Conservation (phyloP, 1,140 invertebrate genomes). For the Oedothorax gibbosus region DNA sequence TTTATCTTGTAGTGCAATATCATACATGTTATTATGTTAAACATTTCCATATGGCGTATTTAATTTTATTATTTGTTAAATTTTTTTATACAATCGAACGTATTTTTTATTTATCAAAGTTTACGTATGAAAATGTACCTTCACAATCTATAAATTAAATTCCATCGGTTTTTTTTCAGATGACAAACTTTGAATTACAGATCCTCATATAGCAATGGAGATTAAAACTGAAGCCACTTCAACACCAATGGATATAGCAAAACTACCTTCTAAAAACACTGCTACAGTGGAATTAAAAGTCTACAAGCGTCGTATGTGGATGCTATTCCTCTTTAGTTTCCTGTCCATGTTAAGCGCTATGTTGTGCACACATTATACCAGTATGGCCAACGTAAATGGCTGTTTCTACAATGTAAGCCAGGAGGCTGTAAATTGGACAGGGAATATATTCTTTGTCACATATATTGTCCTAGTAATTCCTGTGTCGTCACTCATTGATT, state of each 20-base stretch:
- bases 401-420: slow-evolving; percentile 73
- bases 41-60: no score
- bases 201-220: neutral
- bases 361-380: slow-evolving; percentile 73
- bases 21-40: no score
- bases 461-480: slow-evolving; percentile 98
- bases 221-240: neutral
- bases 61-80: no score
- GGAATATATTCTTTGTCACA: slow-evolving; percentile 95
- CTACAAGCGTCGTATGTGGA: slow-evolving; percentile 79
- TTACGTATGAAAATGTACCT: no score
- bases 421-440: slow-evolving; percentile 91
- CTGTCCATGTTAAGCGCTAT: slow-evolving; percentile 89
- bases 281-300: neutral
- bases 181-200: neutral
- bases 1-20: no score
- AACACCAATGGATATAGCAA: neutral
- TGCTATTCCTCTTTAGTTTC: slow-evolving; percentile 86
- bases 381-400: slow-evolving; percentile 68
- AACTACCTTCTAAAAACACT: neutral
- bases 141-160: no score
- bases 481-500: slow-evolving; percentile 91
- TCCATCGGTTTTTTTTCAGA: neutral
- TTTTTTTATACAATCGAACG: no score
- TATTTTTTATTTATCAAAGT: no score